Evolutionary conservation across 1,140 invertebrate genomes (phyloP), one percentile per base, ranked within the genome.

Genomic region (Drosophila kepulauana): DNA sequence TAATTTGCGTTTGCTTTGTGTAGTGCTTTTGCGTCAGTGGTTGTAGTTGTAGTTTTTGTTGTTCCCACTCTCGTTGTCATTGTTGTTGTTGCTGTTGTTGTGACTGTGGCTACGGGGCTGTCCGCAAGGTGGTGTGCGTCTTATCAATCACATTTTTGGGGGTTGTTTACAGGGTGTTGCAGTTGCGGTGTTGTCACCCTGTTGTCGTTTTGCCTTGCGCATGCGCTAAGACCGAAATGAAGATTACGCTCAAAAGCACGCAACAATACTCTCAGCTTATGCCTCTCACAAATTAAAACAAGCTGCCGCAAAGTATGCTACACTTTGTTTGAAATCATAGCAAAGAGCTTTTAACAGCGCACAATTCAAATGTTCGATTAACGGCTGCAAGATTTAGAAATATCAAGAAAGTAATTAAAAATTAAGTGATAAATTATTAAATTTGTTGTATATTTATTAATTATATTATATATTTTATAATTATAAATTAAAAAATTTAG

Each of bases 131-230:
- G 45, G 57, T 59, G 48, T 54, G 57, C 41, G 25, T 74, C 45
- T 75, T 73, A 64, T 64, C 59, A 69, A 13, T 45, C 10, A 46
- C 61, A 15, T 15, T 38, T 69, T 74, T 46, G 65, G 59, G 76
- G 72, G 69, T 78, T 71, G 76, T 43, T 69, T 2, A 75, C 72
- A 75, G 72, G 73, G 62, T 70, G 72, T 30, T 8, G 13, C 63
- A 7, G 3, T 13, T n/a, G 1, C 4, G 3, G 10, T 11, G 6
- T 8, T 30, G 51, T 6, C 63, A 65, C 63, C 63, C 63, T 8
- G 49, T 65, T 28, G 10, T 11, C 5, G 10, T 1, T 1, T 15
- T 28, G 7, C 49, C 15, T 6, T 43, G 63, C 51, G 51, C 63
- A 65, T 56, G 63, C 25, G 63, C 35, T 28, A n/a, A 52, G 15